These are phyloP conservation scores for Myxocyprinus asiaticus DNA, from an alignment of 2,113 vertebrate species.

Conservation along the genomic window DNA sequence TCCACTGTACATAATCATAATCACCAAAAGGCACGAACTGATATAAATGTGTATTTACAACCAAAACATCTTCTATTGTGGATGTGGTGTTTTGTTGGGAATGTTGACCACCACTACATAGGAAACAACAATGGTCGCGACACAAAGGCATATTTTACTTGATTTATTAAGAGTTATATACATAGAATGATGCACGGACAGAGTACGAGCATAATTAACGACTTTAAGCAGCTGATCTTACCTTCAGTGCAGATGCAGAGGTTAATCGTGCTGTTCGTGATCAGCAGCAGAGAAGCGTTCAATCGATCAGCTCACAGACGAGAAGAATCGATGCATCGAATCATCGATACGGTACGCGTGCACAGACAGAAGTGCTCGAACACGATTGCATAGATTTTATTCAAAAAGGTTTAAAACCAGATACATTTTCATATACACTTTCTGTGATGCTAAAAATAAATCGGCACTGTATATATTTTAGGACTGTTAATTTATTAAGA, in stretches of 20 bases:
- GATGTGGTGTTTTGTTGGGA: not conserved
- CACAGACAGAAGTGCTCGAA: conserved; percentile 3
- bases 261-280: conserved; percentile 30
- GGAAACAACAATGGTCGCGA: conserved; percentile 17
- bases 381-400: not conserved
- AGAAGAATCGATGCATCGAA: not conserved
- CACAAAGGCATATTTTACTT: not conserved
- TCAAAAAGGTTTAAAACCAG: not conserved
- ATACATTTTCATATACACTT: not conserved
- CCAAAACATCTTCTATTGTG: not conserved
- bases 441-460: not conserved
- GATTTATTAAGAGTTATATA: not conserved
- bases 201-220: not conserved
- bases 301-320: not conserved
- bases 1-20: not conserved
- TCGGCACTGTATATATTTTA: not conserved
- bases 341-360: too few relatives aligned
- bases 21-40: not conserved
- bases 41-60: not conserved
- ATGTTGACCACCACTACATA: not conserved
- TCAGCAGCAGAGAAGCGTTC: conserved; percentile 15
- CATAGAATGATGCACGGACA: too few relatives aligned
- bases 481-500: not conserved
- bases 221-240: not conserved
- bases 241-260: conserved; percentile 30